phyloP scores from a whole-genome alignment of 2,888 invertebrate species.

The Theodoxus fluviatilis region DNA sequence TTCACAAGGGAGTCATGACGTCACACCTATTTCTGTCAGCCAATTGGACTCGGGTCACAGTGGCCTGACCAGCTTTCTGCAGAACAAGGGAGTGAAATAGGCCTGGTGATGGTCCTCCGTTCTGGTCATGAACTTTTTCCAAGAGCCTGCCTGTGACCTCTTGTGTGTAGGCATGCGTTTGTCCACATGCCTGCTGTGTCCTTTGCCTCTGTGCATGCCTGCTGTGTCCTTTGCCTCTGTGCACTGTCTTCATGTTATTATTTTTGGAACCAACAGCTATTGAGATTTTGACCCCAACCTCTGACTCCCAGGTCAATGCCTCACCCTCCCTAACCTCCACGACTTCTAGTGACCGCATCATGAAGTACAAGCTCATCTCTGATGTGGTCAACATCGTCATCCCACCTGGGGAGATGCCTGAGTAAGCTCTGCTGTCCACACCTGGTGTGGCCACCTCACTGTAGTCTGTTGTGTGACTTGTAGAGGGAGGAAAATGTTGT shows the following conservation, averaged over 20 bases:
- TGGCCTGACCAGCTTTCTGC: no score
- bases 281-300: background rate
- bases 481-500: background rate
- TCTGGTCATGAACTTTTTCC: no score
- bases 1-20: no score
- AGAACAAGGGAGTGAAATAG: no score
- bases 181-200: no score
- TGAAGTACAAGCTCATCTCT: conserved; percentile 92
- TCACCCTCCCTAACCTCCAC: conserved; percentile 94
- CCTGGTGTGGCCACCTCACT: background rate
- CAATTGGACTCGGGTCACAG: no score
- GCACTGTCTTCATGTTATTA: background rate
- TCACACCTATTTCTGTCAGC: no score
- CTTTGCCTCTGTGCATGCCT: background rate
- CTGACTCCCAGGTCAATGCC: conserved; percentile 79
- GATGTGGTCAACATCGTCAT: conserved; percentile 89
- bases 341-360: conserved; percentile 89
- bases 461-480: background rate
- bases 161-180: no score
- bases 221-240: background rate
- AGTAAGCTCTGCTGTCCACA: conserved; percentile 65
- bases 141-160: no score
- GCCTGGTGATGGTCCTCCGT: no score
- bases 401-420: conserved; percentile 87
- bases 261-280: background rate